Percentiles rank a stretch among this genome's conserved stretches.
Evolutionary conservation across 2,888 invertebrate species (phyloP).

Genomic region (Sphaerophoria rueppellii): DNA sequence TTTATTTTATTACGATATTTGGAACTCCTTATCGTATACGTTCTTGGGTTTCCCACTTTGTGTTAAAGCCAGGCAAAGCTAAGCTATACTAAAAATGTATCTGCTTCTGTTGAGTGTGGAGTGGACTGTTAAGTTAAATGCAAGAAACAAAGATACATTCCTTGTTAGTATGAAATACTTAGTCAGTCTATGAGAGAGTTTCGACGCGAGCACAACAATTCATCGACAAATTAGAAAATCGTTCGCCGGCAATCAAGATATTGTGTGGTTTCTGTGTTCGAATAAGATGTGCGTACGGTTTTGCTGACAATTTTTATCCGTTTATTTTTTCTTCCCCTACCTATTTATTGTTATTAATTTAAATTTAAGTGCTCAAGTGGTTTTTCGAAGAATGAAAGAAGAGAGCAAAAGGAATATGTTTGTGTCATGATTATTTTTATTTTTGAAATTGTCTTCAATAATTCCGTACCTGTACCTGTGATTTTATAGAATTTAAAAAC

Average conservation of each 20-base stretch:
- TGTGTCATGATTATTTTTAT: neutral
- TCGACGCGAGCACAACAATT: constrained; percentile 56
- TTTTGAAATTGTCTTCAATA: constrained; percentile 3
- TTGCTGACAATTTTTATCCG: constrained; percentile 26
- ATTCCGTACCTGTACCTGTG: constrained; percentile 53
- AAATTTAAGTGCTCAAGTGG: constrained; percentile 70
- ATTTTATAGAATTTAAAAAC: constrained; percentile 25
- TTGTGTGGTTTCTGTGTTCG: constrained; percentile 33
- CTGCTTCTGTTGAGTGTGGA: neutral
- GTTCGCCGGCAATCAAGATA: neutral
- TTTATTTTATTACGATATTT: too few species aligned
- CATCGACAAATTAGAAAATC: too few species aligned
- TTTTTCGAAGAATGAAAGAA: constrained; percentile 16
- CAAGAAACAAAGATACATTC: constrained; percentile 25
- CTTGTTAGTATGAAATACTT: constrained; percentile 16
- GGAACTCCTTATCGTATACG: too few species aligned
- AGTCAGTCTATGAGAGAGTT: constrained; percentile 57
- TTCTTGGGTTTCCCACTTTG: neutral
- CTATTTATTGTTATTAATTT: constrained; percentile 70
- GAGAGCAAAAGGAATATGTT: neutral
- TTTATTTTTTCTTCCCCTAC: constrained; percentile 12
- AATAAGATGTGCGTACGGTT: constrained; percentile 55
- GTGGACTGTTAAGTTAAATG: too few species aligned
- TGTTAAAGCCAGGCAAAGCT: neutral
- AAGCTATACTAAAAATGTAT: constrained; percentile 37